These are phyloP conservation scores for Drosophila putrida DNA, from an alignment of 2,888 invertebrate genomes.

Conservation along the genomic window DNA sequence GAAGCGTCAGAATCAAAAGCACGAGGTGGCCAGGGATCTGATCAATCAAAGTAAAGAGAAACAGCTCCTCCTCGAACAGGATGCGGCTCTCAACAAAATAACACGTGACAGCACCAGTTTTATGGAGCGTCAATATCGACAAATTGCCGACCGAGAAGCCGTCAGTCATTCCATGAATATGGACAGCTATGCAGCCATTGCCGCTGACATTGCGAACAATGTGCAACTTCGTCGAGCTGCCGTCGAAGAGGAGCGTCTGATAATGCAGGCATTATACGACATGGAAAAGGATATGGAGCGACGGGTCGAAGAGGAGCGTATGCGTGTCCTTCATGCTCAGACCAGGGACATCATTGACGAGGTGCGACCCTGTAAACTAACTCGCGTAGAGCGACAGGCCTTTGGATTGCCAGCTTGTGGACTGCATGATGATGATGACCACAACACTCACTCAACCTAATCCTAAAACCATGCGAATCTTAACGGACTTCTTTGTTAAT, in stretches of 20 bases:
- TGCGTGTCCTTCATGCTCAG: slow-evolving; percentile 55
- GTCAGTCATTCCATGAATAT: slow-evolving; percentile 9
- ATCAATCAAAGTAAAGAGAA: slow-evolving; percentile 52
- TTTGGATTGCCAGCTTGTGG: slow-evolving; percentile 41
- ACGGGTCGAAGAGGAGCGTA: slow-evolving; percentile 52
- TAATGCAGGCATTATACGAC: slow-evolving; percentile 40
- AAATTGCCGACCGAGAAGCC: slow-evolving; percentile 7
- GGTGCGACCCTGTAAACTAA: slow-evolving; percentile 41
- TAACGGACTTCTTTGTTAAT: not conserved
- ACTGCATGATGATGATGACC: slow-evolving; percentile 5
- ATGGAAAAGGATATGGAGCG: slow-evolving; percentile 49
- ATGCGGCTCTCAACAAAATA: slow-evolving; percentile 14
- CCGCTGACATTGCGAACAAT: slow-evolving; percentile 28
- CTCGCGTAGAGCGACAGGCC: slow-evolving; percentile 33
- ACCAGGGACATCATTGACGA: slow-evolving; percentile 46
- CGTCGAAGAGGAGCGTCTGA: slow-evolving; percentile 42
- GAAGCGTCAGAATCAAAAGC: slow-evolving; percentile 32
- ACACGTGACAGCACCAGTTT: slow-evolving; percentile 52
- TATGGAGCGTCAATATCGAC: slow-evolving; percentile 62
- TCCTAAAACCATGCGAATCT: not conserved
- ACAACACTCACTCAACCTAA: slow-evolving; percentile 1
- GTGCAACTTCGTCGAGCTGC: slow-evolving; percentile 16
- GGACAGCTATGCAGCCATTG: slow-evolving; percentile 20
- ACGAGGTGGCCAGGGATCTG: slow-evolving; percentile 54
- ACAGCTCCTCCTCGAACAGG: slow-evolving; percentile 34